Percentiles rank a stretch among this genome's conserved stretches.
Evolutionary conservation across 2,113 vertebrate genomes (phyloP).

Genomic region (Lasiurus borealis): DNA sequence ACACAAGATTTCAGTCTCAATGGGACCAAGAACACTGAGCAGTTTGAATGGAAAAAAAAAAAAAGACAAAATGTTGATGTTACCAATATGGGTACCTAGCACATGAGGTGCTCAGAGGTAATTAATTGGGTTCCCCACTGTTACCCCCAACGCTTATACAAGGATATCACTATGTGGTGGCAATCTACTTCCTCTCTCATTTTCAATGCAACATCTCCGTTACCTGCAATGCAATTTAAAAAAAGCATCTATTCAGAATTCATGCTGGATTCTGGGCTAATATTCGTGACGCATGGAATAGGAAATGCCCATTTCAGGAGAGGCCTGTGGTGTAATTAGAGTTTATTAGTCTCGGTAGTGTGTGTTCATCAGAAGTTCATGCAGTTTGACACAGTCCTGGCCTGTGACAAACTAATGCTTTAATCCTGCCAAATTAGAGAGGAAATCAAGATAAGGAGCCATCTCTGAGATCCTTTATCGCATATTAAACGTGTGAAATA

Average conservation of each 20-base stretch:
- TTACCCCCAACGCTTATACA: too few relatives aligned
- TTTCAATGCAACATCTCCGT: not conserved
- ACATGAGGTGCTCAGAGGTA: not conserved
- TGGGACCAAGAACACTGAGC: not conserved
- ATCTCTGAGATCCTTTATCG: conserved; percentile 63
- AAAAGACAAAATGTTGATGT: not conserved
- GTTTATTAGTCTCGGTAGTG: conserved; percentile 63
- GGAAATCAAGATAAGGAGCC: conserved; percentile 75
- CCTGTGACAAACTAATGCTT: conserved; percentile 66
- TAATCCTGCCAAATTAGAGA: conserved; percentile 74
- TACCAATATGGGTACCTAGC: not conserved
- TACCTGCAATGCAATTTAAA: not conserved
- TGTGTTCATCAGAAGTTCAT: conserved; percentile 68
- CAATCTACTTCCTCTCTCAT: not conserved
- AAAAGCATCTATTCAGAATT: conserved; percentile 41
- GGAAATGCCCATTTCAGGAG: conserved; percentile 39
- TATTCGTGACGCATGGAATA: conserved; percentile 33
- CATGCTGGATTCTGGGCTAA: conserved; percentile 25
- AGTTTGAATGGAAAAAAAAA: not conserved
- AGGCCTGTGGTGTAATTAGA: conserved; percentile 60
- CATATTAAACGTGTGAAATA: conserved; percentile 67
- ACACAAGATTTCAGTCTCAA: not conserved
- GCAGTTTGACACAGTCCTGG: conserved; percentile 44
- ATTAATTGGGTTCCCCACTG: accelerated
- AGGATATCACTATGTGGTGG: accelerated